phyloP scores from a whole-genome alignment of 2,797 vertebrate genomes.

The Poliocrania exsul region DNA sequence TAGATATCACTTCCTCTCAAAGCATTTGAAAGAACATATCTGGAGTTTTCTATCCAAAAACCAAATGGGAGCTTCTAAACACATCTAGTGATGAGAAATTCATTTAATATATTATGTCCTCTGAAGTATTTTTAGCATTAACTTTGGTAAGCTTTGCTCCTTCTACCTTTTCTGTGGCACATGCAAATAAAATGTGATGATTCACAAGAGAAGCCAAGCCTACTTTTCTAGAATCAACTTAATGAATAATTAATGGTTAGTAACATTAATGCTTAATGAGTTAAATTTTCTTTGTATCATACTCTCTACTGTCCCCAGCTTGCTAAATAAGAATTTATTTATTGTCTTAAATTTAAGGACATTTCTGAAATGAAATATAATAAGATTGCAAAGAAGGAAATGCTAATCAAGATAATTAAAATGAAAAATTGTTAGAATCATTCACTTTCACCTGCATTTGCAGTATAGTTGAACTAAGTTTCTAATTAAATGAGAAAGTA shows the following conservation, averaged over 20 bases:
- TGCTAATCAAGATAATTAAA: constrained; percentile 71
- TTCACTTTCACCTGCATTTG: constrained; percentile 48
- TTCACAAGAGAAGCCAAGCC: constrained; percentile 14
- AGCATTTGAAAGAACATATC: neutral
- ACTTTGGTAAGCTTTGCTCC: neutral
- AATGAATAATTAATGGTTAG: constrained; percentile 61
- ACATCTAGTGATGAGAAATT: neutral
- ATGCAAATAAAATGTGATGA: constrained; percentile 17
- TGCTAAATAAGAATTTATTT: constrained; percentile 73
- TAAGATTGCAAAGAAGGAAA: constrained; percentile 55
- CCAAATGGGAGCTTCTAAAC: neutral
- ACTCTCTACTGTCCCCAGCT: constrained; percentile 34
- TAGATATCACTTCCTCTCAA: neutral
- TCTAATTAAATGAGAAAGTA: constrained; percentile 55
- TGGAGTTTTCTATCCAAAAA: neutral
- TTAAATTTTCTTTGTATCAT: constrained; percentile 33
- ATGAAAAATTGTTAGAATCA: constrained; percentile 69
- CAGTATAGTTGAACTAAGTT: constrained; percentile 25
- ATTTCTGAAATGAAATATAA: constrained; percentile 64
- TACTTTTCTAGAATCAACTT: constrained; percentile 35
- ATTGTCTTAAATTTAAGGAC: constrained; percentile 57
- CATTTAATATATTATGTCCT: neutral
- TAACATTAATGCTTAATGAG: constrained; percentile 68
- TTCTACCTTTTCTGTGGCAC: neutral
- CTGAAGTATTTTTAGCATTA: neutral